Evolutionary conservation across 2,888 invertebrate genomes (phyloP), one percentile per base, ranked within the genome.

Genomic region (Hyppa rectilinea): DNA sequence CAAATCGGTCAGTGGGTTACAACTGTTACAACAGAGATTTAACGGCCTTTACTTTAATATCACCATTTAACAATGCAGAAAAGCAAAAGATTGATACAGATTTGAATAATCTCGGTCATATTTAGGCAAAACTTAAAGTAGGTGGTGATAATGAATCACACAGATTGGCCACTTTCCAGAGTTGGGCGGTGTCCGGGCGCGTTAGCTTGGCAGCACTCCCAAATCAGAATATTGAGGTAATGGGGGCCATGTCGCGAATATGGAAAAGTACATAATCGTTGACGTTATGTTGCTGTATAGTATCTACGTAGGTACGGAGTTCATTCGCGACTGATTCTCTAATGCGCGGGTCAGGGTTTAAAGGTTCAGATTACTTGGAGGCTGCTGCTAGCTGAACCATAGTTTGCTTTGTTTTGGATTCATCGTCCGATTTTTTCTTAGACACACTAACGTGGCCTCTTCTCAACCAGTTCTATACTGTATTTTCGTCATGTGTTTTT

Each of bases 151-250:
- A n/a, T 78, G 84, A 83, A 71, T 83, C 81, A 73, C 58, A 76
- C 49, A 71, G 67, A 75, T 85, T 88, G 88, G 88, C 88, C 58
- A 52, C 43, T 65, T 59, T 86, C 88, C 88, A 88, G 79, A 63
- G 60, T 69, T 70, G 52, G 59, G 52, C 62, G 52, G 66, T 74
- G 78, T 80, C 78, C 58, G 72, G 78, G 72, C 75, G 73, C 75
- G 72, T 62, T 63, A 52, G 77, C 70, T 83, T 88, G 88, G 88
- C 88, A 87, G 53, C 73, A 61, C 62, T 80, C 78, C 87, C 87
- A 82, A 75, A 70, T 72, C 75, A 75, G 74, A 82, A 70, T 77
- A 72, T 80, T 77, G 68, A 71, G 66, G 79, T 76, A 76, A 71
- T 75, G 53, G 71, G 71, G 36, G 75, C 45, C 81, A 79, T 71